Evolutionary conservation across 2,113 vertebrate genomes (phyloP).

Genomic region (Coryphaenoides rupestris): DNA sequence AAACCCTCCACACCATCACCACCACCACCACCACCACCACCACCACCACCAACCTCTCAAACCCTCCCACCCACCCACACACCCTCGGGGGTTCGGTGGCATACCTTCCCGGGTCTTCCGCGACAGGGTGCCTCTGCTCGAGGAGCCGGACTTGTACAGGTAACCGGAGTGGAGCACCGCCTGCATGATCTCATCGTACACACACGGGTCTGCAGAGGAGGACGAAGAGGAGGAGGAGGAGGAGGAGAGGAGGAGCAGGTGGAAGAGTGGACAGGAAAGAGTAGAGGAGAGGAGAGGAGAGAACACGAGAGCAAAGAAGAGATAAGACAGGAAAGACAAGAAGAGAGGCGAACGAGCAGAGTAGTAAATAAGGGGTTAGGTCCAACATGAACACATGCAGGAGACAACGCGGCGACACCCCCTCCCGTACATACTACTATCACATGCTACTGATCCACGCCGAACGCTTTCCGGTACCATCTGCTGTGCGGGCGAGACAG

Average conservation of each 20-base stretch:
- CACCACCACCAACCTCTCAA: background rate
- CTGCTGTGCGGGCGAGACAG: background rate
- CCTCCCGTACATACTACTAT: background rate
- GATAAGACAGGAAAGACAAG: background rate
- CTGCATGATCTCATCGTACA: slow-evolving; percentile 94
- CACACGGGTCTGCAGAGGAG: slow-evolving; percentile 57
- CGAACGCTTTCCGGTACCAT: background rate
- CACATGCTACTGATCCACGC: background rate
- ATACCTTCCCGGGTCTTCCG: slow-evolving; percentile 82
- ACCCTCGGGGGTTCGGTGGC: slow-evolving; percentile 11
- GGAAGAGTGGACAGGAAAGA: background rate
- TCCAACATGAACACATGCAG: too few relatives aligned
- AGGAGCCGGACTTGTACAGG: slow-evolving; percentile 77
- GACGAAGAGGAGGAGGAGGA: background rate
- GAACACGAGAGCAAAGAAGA: background rate
- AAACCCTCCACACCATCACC: background rate
- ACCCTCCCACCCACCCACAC: background rate
- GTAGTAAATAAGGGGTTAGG: background rate
- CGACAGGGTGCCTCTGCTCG: slow-evolving; percentile 67
- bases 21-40: background rate
- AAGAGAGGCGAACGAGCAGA: background rate
- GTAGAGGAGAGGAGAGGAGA: background rate
- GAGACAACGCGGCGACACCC: too few relatives aligned
- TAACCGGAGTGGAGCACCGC: slow-evolving; percentile 81
- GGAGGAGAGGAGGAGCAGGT: too few relatives aligned